Evolutionary conservation across 2,888 invertebrate genomes (phyloP), one percentile per base, ranked within the genome.

Genomic region (Parnassius mnemosyne): DNA sequence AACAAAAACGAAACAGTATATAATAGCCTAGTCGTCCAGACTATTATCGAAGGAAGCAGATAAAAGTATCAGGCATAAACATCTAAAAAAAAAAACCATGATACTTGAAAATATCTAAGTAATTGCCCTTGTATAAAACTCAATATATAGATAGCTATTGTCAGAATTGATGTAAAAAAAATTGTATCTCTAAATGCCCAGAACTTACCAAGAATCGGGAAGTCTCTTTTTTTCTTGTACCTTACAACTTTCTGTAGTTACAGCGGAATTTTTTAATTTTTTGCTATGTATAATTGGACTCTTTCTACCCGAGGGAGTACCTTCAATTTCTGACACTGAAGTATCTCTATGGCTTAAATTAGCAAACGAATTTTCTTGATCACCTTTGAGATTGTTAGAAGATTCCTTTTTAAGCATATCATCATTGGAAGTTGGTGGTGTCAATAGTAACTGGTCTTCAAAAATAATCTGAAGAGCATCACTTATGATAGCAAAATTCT

Each of bases 271-370:
- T 46, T 70, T 81, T 0, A 71, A n/a, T 65, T 80, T 85, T 64
- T 78, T 86, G 5, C 72, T 74, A 10, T 69, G 76, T 71, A 91
- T 83, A 58, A 91, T 85, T 10, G 91, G 91, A 66, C 91, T 91
- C 0, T 64, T 78, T 0, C 85, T 76, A 1, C 88, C 89, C 0
- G 81, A 81, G 0, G 89, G 86, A 0, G 89, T 87, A 0, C 81
- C 82, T 61, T 87, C 86, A 61, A 88, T 88, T 66, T 89, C 89
- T 3, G 80, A 81, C 1, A 81, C 42, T 0, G 87, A 85, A 12
- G 83, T 81, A 61, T 87, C 82, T 63, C 75, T 73, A 67, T 64
- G 0, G 71, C 73, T 3, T 69, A 61, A 13, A 7, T 61, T 46
- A 46, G 12, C 42, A 42, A 46, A 20, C 42, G 11, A 10, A 11